Percentiles rank a stretch among this genome's conserved stretches.
Evolutionary conservation across 2,113 vertebrate genomes (phyloP).

Genomic region (Lethenteron camtschaticum): DNA sequence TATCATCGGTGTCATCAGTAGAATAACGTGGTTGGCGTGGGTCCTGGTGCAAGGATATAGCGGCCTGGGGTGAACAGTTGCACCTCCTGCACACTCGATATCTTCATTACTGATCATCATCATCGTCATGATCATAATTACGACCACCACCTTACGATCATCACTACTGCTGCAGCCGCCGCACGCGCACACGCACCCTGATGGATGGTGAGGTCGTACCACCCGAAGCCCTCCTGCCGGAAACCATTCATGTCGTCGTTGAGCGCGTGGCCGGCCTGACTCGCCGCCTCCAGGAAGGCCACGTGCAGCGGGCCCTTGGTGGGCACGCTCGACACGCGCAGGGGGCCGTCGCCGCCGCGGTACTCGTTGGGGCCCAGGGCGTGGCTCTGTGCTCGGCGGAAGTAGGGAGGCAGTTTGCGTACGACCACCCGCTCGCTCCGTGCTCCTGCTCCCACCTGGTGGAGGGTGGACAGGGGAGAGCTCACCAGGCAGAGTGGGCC

Average conservation of each 20-base stretch:
- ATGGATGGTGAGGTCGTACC: conserved; percentile 89
- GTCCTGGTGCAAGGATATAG: no score
- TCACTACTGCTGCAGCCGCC: no score
- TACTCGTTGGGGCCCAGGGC: conserved; percentile 53
- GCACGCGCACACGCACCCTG: conserved; percentile 27
- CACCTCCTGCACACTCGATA: no score
- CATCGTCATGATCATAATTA: no score
- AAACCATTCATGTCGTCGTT: conserved; percentile 89
- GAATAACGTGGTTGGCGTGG: no score
- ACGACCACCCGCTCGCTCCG: conserved; percentile 63
- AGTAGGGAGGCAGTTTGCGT: conserved; percentile 68
- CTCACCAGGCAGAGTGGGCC: no score
- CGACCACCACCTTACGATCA: no score
- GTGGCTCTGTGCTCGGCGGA: conserved; percentile 64
- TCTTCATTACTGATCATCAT: no score
- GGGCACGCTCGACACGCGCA: conserved; percentile 53
- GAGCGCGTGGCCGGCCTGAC: conserved; percentile 67
- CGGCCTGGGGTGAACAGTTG: no score
- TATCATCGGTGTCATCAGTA: no score
- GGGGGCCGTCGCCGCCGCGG: conserved; percentile 45
- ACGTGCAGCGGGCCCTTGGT: conserved; percentile 51
- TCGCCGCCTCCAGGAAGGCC: conserved; percentile 52
- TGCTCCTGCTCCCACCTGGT: conserved; percentile 15
- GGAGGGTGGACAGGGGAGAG: no score
- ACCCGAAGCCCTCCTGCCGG: conserved; percentile 90